A percentile compares a stretch with the other conserved stretches of the same genome.
Conservation (phyloP, 2,888 invertebrate genomes). For the Oligia fasciuncula region DNA sequence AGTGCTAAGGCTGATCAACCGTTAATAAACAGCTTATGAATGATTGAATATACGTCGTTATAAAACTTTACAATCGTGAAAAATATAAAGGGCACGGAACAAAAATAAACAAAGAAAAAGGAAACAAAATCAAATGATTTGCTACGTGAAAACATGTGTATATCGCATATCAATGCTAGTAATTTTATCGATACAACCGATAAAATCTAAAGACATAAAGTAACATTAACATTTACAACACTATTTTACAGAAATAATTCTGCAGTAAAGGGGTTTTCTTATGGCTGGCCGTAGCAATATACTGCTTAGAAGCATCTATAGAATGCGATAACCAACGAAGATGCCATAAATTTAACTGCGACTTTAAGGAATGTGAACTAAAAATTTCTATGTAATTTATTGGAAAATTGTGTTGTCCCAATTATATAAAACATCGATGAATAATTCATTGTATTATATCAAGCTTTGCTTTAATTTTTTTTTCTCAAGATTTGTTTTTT, state of each 20-base stretch:
- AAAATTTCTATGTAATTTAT: background rate
- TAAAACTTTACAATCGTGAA: background rate
- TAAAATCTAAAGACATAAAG: constrained; percentile 31
- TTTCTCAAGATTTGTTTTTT: background rate
- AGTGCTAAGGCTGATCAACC: background rate
- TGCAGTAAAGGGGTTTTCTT: constrained; percentile 17
- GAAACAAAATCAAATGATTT: background rate
- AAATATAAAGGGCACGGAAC: background rate
- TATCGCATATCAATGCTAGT: background rate
- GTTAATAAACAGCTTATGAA: background rate
- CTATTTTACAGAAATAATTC: constrained; percentile 29
- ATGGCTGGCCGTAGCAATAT: constrained; percentile 9
- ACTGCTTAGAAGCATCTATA: constrained; percentile 9
- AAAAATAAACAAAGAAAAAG: background rate
- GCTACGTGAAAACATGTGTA: background rate
- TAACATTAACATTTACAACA: constrained; percentile 21
- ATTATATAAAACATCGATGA: background rate
- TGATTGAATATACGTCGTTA: constrained; percentile 2
- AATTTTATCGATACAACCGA: constrained; percentile 4
- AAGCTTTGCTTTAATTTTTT: background rate
- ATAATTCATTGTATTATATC: background rate
- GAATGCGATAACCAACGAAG: constrained; percentile 14
- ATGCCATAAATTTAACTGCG: background rate
- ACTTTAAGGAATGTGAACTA: background rate
- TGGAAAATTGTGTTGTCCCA: background rate